Evolutionary conservation across 2,113 vertebrate species (phyloP).

Genomic region (Gymnorhina tibicen): DNA sequence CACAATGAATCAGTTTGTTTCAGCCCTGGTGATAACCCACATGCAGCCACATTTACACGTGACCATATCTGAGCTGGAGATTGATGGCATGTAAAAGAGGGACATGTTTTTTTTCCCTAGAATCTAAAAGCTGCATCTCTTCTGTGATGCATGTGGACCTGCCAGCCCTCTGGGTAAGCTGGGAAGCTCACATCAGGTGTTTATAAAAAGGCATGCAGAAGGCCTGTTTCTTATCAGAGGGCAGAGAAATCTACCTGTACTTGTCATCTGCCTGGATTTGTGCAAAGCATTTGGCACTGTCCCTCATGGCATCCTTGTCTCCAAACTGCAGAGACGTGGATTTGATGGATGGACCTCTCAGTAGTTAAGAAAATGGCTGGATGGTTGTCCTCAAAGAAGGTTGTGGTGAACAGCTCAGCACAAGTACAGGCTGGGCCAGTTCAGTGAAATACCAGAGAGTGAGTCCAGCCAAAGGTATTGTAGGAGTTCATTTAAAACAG

Average conservation of each 20-base stretch:
- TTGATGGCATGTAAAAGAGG: not conserved
- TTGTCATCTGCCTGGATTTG: not conserved
- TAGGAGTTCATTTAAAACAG: not conserved
- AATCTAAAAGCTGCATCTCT: not conserved
- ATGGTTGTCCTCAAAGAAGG: not conserved
- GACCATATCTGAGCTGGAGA: not conserved
- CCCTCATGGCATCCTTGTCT: not conserved
- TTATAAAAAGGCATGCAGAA: not conserved
- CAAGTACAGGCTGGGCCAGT: not conserved
- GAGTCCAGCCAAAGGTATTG: not conserved
- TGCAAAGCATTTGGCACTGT: not conserved
- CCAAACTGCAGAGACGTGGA: not conserved
- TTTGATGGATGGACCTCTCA: not conserved
- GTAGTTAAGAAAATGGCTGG: not conserved
- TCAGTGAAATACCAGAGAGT: not conserved
- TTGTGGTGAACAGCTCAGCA: not conserved
- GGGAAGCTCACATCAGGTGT: not conserved
- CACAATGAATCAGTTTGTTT: not conserved
- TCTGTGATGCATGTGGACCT: not conserved
- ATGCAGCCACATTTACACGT: rapidly evolving
- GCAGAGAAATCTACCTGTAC: not conserved
- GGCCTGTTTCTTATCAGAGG: not conserved
- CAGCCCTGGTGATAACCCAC: not conserved
- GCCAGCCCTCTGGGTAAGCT: not conserved
- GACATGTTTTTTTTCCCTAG: rapidly evolving